Conservation (phyloP, 2,113 vertebrate species). For the Eira barbara region DNA sequence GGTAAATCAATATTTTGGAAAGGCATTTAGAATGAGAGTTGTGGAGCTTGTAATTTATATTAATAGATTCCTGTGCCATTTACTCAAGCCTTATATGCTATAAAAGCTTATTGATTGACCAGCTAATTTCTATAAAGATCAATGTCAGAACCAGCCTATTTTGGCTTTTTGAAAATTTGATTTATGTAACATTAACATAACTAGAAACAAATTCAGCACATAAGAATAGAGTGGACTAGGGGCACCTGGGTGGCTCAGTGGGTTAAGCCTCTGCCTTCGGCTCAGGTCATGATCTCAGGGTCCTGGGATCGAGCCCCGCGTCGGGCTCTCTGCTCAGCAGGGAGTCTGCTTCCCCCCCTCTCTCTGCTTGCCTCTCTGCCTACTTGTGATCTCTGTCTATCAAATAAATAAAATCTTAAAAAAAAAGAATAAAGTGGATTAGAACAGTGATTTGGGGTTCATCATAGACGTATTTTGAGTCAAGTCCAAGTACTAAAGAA, state of each 20-base stretch:
- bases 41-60: slow-evolving; percentile 25
- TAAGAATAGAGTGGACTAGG: slow-evolving; percentile 24
- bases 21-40: slow-evolving; percentile 35
- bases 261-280: too few relatives aligned
- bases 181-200: slow-evolving; percentile 14
- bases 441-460: slow-evolving; percentile 16
- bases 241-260: too few relatives aligned
- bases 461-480: slow-evolving; percentile 25
- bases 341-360: too few relatives aligned
- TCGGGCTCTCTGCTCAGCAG: too few relatives aligned
- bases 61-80: slow-evolving; percentile 13
- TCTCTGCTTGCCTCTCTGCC: too few relatives aligned
- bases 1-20: slow-evolving; percentile 42
- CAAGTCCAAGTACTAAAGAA: slow-evolving; percentile 38
- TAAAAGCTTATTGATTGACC: slow-evolving; percentile 50
- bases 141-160: slow-evolving; percentile 34
- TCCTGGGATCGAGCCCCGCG: too few relatives aligned
- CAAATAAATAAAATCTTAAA: too few relatives aligned
- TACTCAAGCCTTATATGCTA: background rate
- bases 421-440: slow-evolving; percentile 18
- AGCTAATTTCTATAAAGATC: slow-evolving; percentile 49
- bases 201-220: slow-evolving; percentile 32
- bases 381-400: too few relatives aligned
- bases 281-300: too few relatives aligned
- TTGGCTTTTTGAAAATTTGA: slow-evolving; percentile 50